Percentiles rank a stretch among this genome's conserved stretches.
Evolutionary conservation across 2,797 vertebrate species (phyloP).

Genomic region (Esox lucius): DNA sequence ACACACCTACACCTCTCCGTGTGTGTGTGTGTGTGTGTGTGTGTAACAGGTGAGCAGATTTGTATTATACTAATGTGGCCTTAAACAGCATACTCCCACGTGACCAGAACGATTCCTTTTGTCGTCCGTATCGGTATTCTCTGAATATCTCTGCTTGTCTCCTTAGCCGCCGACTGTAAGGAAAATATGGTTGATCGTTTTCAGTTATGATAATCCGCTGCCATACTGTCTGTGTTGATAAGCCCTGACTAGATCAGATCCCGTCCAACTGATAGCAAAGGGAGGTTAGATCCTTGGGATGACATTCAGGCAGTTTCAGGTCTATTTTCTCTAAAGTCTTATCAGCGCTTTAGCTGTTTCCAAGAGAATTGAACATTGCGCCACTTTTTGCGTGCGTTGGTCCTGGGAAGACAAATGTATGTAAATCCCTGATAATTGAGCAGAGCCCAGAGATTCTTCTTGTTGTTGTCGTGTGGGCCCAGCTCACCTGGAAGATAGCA

Average conservation of each 20-base stretch:
- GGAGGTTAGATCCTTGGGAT: constrained; percentile 17
- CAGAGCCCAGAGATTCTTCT: constrained; percentile 47
- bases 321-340: constrained; percentile 3
- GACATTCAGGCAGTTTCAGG: constrained; percentile 13
- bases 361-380: constrained; percentile 25
- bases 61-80: constrained; percentile 2
- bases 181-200: constrained; percentile 40
- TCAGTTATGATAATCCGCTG: constrained; percentile 40
- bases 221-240: constrained; percentile 34
- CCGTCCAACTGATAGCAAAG: constrained; percentile 1
- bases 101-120: background rate
- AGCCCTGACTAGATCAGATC: constrained; percentile 41
- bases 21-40: background rate
- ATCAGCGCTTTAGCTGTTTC: constrained; percentile 8
- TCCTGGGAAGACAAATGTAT: constrained; percentile 45
- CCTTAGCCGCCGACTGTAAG: background rate
- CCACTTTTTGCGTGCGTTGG: constrained; percentile 21
- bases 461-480: constrained; percentile 56
- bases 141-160: constrained; percentile 30
- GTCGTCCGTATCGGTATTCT: constrained; percentile 30
- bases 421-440: constrained; percentile 61
- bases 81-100: constrained; percentile 2
- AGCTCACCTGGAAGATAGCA: constrained; percentile 76
- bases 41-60: background rate
- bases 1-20: background rate